Evolutionary conservation across 2,888 invertebrate genomes (phyloP).

Genomic region (Idaea dimidiata): DNA sequence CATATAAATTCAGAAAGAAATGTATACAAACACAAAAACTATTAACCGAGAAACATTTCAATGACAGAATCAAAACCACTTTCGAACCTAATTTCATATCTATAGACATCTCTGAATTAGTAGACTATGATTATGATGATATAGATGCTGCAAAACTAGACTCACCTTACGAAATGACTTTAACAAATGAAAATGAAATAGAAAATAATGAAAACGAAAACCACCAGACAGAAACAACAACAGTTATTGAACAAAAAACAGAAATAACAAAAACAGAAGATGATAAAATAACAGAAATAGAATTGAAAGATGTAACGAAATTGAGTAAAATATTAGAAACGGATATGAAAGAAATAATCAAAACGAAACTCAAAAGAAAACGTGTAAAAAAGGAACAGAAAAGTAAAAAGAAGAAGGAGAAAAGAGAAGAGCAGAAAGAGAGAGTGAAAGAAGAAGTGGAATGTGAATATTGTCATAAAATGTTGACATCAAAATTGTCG

Average conservation of each 20-base stretch:
- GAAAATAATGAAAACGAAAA: background rate
- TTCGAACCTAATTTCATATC: constrained; percentile 16
- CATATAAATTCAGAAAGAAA: constrained; percentile 43
- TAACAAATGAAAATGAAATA: constrained; percentile 17
- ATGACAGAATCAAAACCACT: constrained; percentile 32
- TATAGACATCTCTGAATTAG: constrained; percentile 44
- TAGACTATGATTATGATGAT: constrained; percentile 43
- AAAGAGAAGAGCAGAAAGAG: constrained; percentile 33
- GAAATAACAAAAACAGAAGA: constrained; percentile 12
- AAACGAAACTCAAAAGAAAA: constrained; percentile 10
- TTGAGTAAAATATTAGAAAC: constrained; percentile 3
- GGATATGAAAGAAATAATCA: constrained; percentile 4
- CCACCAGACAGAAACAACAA: background rate
- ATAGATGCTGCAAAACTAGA: constrained; percentile 37
- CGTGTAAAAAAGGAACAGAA: constrained; percentile 27
- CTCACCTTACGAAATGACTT: constrained; percentile 32
- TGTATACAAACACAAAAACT: constrained; percentile 38
- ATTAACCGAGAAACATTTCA: constrained; percentile 16
- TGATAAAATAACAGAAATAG: constrained; percentile 11
- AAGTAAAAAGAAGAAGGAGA: constrained; percentile 36
- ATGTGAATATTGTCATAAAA: constrained; percentile 69
- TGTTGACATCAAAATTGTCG: constrained; percentile 62
- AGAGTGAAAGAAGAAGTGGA: constrained; percentile 54
- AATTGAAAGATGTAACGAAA: constrained; percentile 11
- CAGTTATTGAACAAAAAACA: constrained; percentile 7